Evolutionary conservation across 2,113 vertebrate genomes (phyloP), one percentile per base, ranked within the genome.

Genomic region (Hippocampus guttulatus): DNA sequence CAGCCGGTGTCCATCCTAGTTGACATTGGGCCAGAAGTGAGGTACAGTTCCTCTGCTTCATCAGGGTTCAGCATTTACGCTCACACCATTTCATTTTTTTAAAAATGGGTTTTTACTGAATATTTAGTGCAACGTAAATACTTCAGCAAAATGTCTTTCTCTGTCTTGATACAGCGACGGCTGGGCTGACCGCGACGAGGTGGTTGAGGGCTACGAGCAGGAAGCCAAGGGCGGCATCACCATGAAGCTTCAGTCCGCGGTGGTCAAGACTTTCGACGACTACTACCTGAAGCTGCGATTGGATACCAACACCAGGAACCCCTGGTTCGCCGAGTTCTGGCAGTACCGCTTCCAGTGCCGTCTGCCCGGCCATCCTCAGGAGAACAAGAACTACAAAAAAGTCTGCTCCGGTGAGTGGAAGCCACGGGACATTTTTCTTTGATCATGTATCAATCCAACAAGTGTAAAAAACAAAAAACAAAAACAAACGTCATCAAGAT

Each of bases 301-400:
- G 88, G 94, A 96, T 77, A 94, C 92, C 51, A 99, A 99, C 84
- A 94, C 88, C 0, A 92, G 97, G 81, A 99, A 99, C 83, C 97
- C 97, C 0, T 99, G 97, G 97, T 99, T 99, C 63, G 78, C 95
- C 0, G 97, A 99, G 85, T 99, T 99, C 89, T 99, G 97, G 97
- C 97, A 99, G 88, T 94, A 98, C 78, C 95, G 95, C 3, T 99
- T 99, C 86, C 96, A 99, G 87, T 99, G 97, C 71, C 95, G 95
- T 43, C 92, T 99, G 21, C 92, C 92, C 0, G 96, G 96, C 20
- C 95, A 98, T 67, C 91, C 93, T 0, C 92, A 94, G 60, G 97
- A 99, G 84, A 98, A 99, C 77, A 92, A 80, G 47, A 97, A 95
- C 88, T 98, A 95, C 91, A 95, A 94, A 81, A 96, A 92, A 87